A percentile compares a stretch with the other conserved stretches of the same genome.
Conservation (phyloP, 2,113 vertebrate genomes). For the Steatornis caripensis region DNA sequence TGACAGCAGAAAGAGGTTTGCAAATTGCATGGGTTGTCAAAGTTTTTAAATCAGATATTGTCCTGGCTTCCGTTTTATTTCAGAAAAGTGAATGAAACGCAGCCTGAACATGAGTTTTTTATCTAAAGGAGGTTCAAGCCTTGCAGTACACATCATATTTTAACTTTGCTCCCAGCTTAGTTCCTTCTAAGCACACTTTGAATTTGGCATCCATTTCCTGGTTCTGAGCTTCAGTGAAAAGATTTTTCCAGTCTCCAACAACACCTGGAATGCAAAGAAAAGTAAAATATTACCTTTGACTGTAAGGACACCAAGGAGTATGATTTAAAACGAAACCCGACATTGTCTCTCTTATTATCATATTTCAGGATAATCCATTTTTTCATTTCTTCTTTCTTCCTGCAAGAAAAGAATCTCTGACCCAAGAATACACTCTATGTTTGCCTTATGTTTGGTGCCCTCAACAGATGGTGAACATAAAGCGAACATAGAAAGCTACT, state of each 20-base stretch:
- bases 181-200: constrained; percentile 69
- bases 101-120: background rate
- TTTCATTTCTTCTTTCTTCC: background rate
- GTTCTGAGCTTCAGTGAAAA: constrained; percentile 76
- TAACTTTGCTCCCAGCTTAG: constrained; percentile 70
- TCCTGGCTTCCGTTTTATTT: background rate
- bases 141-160: constrained; percentile 76
- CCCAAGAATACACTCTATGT: background rate
- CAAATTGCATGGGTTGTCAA: background rate
- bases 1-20: background rate
- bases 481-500: background rate
- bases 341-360: background rate
- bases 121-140: constrained; percentile 7
- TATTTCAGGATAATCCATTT: background rate
- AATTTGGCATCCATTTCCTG: constrained; percentile 79
- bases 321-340: background rate
- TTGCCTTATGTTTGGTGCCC: background rate
- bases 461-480: background rate
- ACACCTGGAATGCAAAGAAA: constrained; percentile 54
- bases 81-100: background rate
- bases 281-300: background rate
- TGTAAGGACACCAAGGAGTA: background rate
- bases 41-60: background rate
- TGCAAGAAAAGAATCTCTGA: background rate
- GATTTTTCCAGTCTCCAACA: constrained; percentile 79